Conservation (phyloP, 2,113 vertebrate genomes). For the Cephalopholis sonnerati region DNA sequence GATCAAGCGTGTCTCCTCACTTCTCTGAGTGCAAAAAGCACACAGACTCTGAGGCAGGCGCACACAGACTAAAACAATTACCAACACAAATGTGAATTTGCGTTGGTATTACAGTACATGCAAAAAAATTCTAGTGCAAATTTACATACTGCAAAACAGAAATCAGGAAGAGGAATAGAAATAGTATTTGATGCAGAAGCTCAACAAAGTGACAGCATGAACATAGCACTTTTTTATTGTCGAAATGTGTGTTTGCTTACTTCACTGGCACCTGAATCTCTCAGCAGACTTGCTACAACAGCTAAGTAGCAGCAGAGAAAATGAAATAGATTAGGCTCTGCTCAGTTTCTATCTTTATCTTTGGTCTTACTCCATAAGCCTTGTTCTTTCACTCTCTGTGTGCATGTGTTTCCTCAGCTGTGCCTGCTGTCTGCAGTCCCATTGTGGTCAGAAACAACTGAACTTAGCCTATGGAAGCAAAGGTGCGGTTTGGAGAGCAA, state of each 20-base stretch:
- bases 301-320: conserved; percentile 37
- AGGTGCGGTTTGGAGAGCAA: conserved; percentile 84
- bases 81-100: conserved; percentile 25
- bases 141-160: neutral
- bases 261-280: conserved; percentile 28
- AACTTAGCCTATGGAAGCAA: conserved; percentile 80
- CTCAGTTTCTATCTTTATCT: conserved; percentile 67
- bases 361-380: conserved; percentile 50
- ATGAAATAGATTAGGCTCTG: conserved; percentile 51
- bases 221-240: neutral
- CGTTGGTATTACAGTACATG: conserved; percentile 2
- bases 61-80: conserved; percentile 62
- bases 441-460: conserved; percentile 86
- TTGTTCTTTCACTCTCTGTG: conserved; percentile 64
- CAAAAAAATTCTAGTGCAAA: neutral
- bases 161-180: conserved; percentile 17
- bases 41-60: conserved; percentile 49
- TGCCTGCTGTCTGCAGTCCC: conserved; percentile 78
- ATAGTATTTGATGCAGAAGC: neutral
- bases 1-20: conserved; percentile 87
- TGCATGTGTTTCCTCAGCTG: conserved; percentile 81
- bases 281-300: conserved; percentile 13
- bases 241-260: conserved; percentile 4
- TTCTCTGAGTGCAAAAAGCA: conserved; percentile 83
- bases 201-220: neutral